Evolutionary conservation across 1,140 invertebrate genomes (phyloP).

Genomic region (Marisa cornuarietis): DNA sequence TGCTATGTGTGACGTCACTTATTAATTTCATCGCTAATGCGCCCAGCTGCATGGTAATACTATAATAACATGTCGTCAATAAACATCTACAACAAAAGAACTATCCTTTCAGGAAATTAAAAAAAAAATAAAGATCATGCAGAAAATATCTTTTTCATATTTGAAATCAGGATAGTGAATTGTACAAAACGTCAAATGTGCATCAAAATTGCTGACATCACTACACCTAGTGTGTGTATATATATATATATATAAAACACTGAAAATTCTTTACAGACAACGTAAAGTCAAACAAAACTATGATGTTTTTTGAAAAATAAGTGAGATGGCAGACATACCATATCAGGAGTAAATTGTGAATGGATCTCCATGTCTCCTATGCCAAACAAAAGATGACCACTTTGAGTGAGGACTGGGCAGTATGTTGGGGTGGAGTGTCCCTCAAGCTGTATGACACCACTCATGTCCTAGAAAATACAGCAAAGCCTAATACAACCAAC

Average conservation of each 20-base stretch:
- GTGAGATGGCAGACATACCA: conserved; percentile 62
- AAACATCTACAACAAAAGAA: too few relatives aligned
- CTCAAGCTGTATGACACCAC: conserved; percentile 62
- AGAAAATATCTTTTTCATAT: too few relatives aligned
- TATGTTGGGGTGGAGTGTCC: conserved; percentile 76
- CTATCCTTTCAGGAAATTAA: too few relatives aligned
- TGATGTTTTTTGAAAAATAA: background rate
- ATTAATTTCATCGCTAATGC: too few relatives aligned
- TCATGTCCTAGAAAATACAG: conserved; percentile 58
- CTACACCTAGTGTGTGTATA: too few relatives aligned
- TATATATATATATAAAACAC: background rate
- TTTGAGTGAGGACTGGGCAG: conserved; percentile 75
- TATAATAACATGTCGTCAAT: too few relatives aligned
- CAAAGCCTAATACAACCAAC: background rate
- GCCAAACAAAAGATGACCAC: conserved; percentile 81
- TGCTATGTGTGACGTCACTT: too few relatives aligned
- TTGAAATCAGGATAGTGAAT: too few relatives aligned
- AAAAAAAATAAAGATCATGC: too few relatives aligned
- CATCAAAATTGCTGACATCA: too few relatives aligned
- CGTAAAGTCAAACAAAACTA: background rate
- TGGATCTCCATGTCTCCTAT: conserved; percentile 88
- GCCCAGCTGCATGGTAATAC: too few relatives aligned
- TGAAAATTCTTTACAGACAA: background rate
- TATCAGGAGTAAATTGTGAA: conserved; percentile 73
- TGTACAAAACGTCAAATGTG: too few relatives aligned